Conservation (phyloP, 2,113 vertebrate species). For the Synodontis membranacea region DNA sequence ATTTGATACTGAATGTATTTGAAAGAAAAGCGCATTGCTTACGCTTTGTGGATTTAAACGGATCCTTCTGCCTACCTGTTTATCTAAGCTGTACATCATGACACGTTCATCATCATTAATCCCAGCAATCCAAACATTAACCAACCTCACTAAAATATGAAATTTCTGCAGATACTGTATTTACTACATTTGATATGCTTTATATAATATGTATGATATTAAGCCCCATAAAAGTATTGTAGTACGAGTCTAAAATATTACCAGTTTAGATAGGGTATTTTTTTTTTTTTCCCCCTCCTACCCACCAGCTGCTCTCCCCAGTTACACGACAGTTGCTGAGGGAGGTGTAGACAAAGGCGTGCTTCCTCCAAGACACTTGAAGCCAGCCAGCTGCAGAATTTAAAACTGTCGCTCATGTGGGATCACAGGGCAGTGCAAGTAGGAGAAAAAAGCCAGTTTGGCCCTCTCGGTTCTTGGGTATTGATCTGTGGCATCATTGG, state of each 20-base stretch:
- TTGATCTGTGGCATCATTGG: not conserved
- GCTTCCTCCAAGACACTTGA: not conserved
- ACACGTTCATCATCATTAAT: not conserved
- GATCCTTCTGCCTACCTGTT: not conserved
- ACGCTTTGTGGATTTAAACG: not conserved
- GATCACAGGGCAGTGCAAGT: not conserved
- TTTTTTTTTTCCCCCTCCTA: not conserved
- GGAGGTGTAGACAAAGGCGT: too few species aligned
- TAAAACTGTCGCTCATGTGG: not conserved
- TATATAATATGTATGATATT: not conserved
- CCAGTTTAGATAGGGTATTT: too few species aligned
- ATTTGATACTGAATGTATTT: not conserved
- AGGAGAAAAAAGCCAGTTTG: not conserved
- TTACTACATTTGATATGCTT: not conserved
- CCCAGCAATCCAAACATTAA: not conserved
- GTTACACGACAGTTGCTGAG: not conserved
- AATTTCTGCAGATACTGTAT: not conserved
- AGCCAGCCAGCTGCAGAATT: not conserved
- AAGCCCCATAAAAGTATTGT: too few species aligned
- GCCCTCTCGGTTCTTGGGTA: not conserved
- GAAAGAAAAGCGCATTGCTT: not conserved
- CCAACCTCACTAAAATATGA: not conserved
- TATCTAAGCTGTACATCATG: not conserved
- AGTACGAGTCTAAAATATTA: too few species aligned
- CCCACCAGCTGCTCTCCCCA: not conserved